phyloP scores from a whole-genome alignment of 92 coral and sea anemone species.

The Palythoa heliodiscus region DNA sequence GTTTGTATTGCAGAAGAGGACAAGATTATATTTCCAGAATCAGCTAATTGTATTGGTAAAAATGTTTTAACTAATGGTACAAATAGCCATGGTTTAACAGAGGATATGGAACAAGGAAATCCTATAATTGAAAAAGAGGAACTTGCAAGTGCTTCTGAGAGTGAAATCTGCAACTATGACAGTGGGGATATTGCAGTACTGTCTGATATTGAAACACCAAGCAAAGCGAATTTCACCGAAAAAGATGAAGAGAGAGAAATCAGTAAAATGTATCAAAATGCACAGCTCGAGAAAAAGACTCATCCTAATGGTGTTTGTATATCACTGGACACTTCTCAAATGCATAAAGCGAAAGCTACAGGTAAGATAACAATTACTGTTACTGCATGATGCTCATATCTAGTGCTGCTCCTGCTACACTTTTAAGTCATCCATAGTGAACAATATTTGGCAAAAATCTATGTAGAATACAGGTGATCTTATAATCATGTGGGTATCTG shows the following conservation, averaged over 20 bases:
- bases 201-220: constrained; percentile 36
- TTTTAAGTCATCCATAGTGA: too few species aligned
- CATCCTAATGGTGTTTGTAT: constrained; percentile 30
- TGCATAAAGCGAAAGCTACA: background rate
- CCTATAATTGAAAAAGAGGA: constrained; percentile 16
- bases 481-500: too few species aligned
- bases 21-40: background rate
- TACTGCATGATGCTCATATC: background rate
- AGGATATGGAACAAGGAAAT: constrained; percentile 27
- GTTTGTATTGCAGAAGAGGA: background rate
- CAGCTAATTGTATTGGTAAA: background rate
- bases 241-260: background rate
- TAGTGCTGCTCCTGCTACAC: too few species aligned
- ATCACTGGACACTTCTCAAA: background rate
- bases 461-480: too few species aligned
- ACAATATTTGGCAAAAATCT: too few species aligned
- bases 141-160: constrained; percentile 5
- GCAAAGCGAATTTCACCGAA: background rate
- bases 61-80: constrained; percentile 12
- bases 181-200: constrained; percentile 38
- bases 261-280: background rate
- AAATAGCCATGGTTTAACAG: background rate
- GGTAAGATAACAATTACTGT: background rate
- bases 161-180: constrained; percentile 30
- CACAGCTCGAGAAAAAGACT: background rate